These are phyloP conservation scores for Ceriagrion tenellum DNA, from an alignment of 2,888 invertebrate genomes.

Conservation along the genomic window DNA sequence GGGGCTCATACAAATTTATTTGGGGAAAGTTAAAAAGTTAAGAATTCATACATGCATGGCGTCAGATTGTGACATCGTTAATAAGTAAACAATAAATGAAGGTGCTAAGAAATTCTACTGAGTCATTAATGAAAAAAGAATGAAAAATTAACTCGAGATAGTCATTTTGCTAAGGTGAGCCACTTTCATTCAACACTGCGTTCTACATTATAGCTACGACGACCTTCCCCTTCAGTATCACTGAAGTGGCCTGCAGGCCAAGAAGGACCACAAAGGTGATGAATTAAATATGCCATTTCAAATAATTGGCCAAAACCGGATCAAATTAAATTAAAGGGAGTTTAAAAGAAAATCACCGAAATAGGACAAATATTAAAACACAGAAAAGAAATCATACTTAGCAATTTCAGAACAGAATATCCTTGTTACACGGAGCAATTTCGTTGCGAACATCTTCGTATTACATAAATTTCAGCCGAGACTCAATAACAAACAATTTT, in stretches of 20 bases:
- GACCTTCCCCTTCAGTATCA: not conserved
- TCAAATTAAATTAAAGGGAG: not conserved
- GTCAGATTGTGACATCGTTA: not conserved
- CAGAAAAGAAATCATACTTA: not conserved
- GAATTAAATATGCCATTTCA: not conserved
- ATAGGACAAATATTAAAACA: not conserved
- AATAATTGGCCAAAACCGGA: not conserved
- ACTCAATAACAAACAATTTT: not conserved
- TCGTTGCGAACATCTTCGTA: constrained; percentile 32
- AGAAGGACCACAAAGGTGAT: not conserved
- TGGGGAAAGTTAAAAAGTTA: not conserved
- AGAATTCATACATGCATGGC: not conserved
- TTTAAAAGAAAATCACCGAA: not conserved
- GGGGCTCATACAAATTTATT: too few relatives aligned
- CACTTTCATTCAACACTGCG: too few relatives aligned
- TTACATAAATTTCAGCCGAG: not conserved
- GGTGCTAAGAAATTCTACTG: too few relatives aligned
- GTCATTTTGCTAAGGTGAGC: too few relatives aligned
- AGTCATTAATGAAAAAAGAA: too few relatives aligned
- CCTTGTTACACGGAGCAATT: not conserved
- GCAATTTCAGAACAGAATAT: not conserved
- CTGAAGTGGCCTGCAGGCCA: too few relatives aligned
- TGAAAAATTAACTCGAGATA: too few relatives aligned
- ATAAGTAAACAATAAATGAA: too few relatives aligned
- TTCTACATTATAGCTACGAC: too few relatives aligned